These are phyloP conservation scores for Polydrusus pterygomalis DNA, from an alignment of 2,888 invertebrate species.

Conservation along the genomic window DNA sequence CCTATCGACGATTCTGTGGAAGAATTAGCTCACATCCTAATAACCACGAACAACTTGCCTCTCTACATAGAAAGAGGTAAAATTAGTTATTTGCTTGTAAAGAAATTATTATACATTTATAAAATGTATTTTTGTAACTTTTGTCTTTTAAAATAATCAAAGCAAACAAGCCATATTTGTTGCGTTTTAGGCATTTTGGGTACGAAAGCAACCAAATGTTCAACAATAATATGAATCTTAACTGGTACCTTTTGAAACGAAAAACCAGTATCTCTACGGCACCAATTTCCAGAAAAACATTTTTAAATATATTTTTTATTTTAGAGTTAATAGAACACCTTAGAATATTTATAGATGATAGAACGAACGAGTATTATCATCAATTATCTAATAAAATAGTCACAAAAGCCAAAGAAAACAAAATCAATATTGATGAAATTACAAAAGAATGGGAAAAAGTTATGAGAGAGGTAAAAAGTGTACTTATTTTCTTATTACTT, in stretches of 20 bases:
- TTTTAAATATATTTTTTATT: neutral
- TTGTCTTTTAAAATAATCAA: no score
- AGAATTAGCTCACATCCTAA: constrained; percentile 66
- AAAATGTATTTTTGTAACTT: no score
- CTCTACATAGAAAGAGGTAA: constrained; percentile 70
- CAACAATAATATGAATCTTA: no score
- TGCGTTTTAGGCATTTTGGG: no score
- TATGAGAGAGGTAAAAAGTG: constrained; percentile 77
- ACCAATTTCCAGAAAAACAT: neutral
- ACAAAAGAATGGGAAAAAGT: constrained; percentile 87
- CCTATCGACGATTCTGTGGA: constrained; percentile 65
- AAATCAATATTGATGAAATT: constrained; percentile 82
- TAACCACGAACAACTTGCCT: constrained; percentile 64
- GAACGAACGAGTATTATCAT: constrained; percentile 73
- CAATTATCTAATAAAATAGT: constrained; percentile 78
- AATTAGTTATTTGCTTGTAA: neutral
- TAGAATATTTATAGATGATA: constrained; percentile 54
- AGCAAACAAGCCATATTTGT: neutral
- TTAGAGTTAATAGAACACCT: constrained; percentile 57
- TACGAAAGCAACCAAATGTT: neutral
- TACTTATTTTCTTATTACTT: neutral
- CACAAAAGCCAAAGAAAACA: constrained; percentile 77
- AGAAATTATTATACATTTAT: no score
- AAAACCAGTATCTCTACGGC: no score
- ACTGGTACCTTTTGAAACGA: no score